Base-by-base conservation (phyloP, 1,140 invertebrate species). In the Musca vetustissima region DNA sequence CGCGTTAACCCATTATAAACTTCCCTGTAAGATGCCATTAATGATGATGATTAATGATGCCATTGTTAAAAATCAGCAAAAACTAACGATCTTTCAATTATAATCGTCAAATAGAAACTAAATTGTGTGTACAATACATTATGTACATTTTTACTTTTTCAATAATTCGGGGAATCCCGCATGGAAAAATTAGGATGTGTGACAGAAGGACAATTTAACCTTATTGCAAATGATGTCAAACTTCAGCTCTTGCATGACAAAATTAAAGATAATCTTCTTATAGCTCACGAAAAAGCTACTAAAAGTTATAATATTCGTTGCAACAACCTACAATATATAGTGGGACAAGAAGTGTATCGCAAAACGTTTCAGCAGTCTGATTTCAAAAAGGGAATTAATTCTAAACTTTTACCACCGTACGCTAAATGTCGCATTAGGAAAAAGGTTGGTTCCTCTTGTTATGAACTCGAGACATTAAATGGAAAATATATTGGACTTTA, bases 351-450 rank as follows among this genome's bases (percentile, higher is more conserved):
- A 52, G 49, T 68, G 1, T 68, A 32, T 21, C 15, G 57, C 1
- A 68, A 48, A 55, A 65, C 61, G 24, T 55, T 61, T 24, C 25
- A 65, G 32, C 36, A 59, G 53, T 66, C 61, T 21, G 36, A 69
- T 36, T 71, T n/a, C n/a, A n/a, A 68, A 47, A 50, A 67, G 22
- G 61, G 66, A 8, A 68, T 68, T 9, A 71, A 68, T 43, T 47
- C 70, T 14, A 68, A 71, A 49, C 47, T 71, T 13, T 36, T 59
- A 25, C 70, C 66, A 19, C 4, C 57, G 11, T 64, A 64, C 43
- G 11, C 68, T 15, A 68, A 71, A 53, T 57, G 53, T 15, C 64
- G 66, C 36, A 25, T 68, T 13, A 19, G 47, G 13, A 68, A 68
- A 25, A 70, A 52, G 13, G 47, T 52, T 49, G 64, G 64, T 36